Evolutionary conservation across 2,113 vertebrate species (phyloP).

Genomic region (Ameiurus melas): DNA sequence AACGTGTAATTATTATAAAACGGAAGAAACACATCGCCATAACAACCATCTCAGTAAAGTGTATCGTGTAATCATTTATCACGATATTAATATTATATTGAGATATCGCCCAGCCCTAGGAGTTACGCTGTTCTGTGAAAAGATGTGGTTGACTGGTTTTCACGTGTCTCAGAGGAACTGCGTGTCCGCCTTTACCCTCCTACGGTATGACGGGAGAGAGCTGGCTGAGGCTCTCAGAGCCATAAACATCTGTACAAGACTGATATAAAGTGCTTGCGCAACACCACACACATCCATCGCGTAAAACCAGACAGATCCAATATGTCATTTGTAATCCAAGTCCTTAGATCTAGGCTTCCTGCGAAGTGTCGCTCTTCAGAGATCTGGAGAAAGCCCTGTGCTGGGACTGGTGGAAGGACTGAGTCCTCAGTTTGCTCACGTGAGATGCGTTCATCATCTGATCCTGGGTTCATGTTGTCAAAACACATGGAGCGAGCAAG

Average conservation of each 20-base stretch:
- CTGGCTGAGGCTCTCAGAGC: neutral
- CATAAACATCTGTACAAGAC: neutral
- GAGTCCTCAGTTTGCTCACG: neutral
- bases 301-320: neutral
- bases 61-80: too few relatives aligned
- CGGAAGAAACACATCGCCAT: too few relatives aligned
- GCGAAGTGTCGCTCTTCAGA: neutral
- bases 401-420: neutral
- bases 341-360: too few relatives aligned
- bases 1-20: too few relatives aligned
- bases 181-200: neutral
- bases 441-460: neutral
- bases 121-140: neutral
- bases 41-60: too few relatives aligned
- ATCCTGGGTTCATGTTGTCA: neutral
- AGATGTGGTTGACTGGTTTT: neutral
- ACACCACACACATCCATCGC: neutral
- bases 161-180: neutral
- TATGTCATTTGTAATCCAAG: too few relatives aligned
- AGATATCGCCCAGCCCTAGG: too few relatives aligned
- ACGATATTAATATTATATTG: too few relatives aligned
- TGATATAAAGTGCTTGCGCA: neutral
- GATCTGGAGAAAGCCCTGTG: neutral
- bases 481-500: neutral
- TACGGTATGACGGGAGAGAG: neutral